Evolutionary conservation across 1,140 invertebrate genomes (phyloP).

Genomic region (Xylocopa sonorina): DNA sequence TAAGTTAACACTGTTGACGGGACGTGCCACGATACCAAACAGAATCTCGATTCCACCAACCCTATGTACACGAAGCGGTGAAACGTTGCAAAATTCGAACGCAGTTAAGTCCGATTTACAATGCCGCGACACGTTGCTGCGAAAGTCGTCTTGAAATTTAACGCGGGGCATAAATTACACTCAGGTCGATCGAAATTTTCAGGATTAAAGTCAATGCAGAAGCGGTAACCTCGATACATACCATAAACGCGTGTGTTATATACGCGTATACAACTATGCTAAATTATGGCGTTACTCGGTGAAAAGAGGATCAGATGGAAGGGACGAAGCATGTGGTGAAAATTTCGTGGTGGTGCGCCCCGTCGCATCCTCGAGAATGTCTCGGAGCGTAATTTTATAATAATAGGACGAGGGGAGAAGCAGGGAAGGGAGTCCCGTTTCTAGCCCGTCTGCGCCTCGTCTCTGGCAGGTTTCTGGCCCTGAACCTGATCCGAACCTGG

Average conservation of each 20-base stretch:
- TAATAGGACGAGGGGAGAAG: background rate
- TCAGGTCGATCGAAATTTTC: conserved; percentile 21
- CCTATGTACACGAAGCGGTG: background rate
- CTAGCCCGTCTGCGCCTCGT: conserved; percentile 35
- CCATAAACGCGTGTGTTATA: background rate
- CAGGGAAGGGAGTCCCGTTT: conserved; percentile 16
- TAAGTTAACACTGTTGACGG: conserved; percentile 7
- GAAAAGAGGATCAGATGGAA: accelerated
- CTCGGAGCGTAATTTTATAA: conserved; percentile 44
- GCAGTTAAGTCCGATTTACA: conserved; percentile 13
- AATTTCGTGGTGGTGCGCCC: background rate
- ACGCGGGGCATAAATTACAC: background rate
- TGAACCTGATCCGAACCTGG: conserved; percentile 45
- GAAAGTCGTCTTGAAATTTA: conserved; percentile 10
- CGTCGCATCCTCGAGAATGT: background rate
- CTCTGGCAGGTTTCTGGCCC: conserved; percentile 46
- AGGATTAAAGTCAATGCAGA: background rate
- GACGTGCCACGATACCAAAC: background rate
- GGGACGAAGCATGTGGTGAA: background rate
- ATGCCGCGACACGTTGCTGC: background rate
- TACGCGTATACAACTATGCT: background rate
- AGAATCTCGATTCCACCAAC: background rate
- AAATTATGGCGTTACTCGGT: background rate
- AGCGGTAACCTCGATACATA: background rate
- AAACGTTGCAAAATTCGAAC: background rate